These are phyloP conservation scores for Circaetus cinerascens DNA, from an alignment of 2,113 vertebrate genomes.

Conservation along the genomic window DNA sequence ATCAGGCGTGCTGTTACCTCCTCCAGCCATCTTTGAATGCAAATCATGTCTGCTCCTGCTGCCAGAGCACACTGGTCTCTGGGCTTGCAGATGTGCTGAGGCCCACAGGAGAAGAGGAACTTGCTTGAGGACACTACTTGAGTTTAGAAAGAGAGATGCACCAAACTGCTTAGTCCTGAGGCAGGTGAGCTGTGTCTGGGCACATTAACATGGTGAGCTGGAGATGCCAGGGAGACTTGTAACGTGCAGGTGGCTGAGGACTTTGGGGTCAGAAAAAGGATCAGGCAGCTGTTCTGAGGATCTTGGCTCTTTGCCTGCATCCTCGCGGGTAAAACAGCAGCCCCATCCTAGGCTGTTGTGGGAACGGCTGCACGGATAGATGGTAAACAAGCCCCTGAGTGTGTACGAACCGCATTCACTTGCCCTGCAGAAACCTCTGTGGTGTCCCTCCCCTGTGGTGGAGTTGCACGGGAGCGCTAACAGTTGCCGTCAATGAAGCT, in stretches of 20 bases:
- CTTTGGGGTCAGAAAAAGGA: not conserved
- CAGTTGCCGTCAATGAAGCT: not conserved
- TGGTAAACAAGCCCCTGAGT: not conserved
- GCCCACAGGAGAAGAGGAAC: not conserved
- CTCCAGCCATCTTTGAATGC: not conserved
- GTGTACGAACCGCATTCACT: fast-evolving
- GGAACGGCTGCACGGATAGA: not conserved
- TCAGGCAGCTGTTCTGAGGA: not conserved
- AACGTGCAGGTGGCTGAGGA: not conserved
- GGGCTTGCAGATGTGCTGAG: not conserved
- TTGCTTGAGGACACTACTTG: not conserved
- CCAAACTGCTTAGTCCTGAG: not conserved
- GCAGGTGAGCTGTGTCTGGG: not conserved
- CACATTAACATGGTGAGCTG: fast-evolving
- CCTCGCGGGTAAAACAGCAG: not conserved
- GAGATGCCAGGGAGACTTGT: not conserved
- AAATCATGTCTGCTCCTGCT: not conserved
- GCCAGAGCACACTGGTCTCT: not conserved
- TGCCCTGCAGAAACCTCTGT: not conserved
- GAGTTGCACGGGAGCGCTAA: fast-evolving
- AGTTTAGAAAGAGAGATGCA: not conserved
- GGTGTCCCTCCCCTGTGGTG: not conserved
- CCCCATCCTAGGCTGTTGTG: not conserved
- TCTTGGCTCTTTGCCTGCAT: not conserved
- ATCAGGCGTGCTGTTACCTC: not conserved